Evolutionary conservation across 2,888 invertebrate species (phyloP).

Genomic region (Boloria selene): DNA sequence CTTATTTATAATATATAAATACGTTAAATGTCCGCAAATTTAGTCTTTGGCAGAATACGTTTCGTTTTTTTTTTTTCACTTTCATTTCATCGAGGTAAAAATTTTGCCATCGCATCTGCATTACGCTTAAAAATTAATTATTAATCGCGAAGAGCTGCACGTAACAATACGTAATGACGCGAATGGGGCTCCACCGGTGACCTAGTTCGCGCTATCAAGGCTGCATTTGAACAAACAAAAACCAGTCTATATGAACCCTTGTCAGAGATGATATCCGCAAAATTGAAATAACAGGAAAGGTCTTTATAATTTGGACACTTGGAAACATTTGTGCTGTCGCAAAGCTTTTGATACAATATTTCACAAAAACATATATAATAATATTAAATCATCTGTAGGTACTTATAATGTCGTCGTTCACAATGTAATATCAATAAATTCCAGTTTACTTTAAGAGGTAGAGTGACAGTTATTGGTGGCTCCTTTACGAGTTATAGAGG

Average conservation of each 20-base stretch:
- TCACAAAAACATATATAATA: too few relatives aligned
- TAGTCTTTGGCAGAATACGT: too few relatives aligned
- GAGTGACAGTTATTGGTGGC: too few relatives aligned
- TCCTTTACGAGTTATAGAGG: too few relatives aligned
- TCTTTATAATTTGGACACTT: slow-evolving; percentile 23
- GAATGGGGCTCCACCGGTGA: slow-evolving; percentile 29
- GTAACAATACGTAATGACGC: slow-evolving; percentile 12
- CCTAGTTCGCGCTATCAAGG: slow-evolving; percentile 34
- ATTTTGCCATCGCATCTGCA: neutral
- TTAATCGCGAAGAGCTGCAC: slow-evolving; percentile 1
- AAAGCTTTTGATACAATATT: slow-evolving; percentile 16
- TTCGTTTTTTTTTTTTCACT: too few relatives aligned
- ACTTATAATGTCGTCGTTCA: too few relatives aligned
- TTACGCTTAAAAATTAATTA: slow-evolving; percentile 10
- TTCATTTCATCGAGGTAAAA: neutral
- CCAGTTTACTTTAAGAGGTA: too few relatives aligned
- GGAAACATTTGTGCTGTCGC: slow-evolving; percentile 6
- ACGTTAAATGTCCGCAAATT: too few relatives aligned
- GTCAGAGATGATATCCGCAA: slow-evolving; percentile 25
- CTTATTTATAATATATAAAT: too few relatives aligned
- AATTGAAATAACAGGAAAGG: slow-evolving; percentile 18
- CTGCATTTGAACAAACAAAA: slow-evolving; percentile 28
- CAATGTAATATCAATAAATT: too few relatives aligned
- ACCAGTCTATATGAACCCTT: slow-evolving; percentile 31
- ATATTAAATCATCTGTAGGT: too few relatives aligned